Conservation (phyloP, 2,113 vertebrate species). For the Apus apus region DNA sequence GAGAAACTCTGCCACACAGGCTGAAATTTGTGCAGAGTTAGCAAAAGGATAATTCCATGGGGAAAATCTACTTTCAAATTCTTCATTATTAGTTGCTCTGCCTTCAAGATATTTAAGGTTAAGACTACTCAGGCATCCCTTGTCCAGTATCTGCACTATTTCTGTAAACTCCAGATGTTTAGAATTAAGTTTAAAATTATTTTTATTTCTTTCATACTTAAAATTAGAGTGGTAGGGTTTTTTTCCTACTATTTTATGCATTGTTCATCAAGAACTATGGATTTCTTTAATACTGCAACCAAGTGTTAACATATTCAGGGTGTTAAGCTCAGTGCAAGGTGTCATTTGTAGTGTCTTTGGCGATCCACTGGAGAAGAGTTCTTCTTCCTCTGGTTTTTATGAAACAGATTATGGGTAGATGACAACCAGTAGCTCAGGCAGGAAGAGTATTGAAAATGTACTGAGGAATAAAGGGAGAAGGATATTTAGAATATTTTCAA, state of each 20-base stretch:
- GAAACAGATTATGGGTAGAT: not conserved
- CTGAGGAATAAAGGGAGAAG: not conserved
- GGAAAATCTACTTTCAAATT: not conserved
- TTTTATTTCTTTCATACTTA: not conserved
- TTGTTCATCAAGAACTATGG: not conserved
- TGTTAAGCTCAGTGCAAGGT: not conserved
- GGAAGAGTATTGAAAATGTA: not conserved
- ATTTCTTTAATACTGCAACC: not conserved
- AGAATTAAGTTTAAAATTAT: not conserved
- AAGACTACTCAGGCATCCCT: not conserved
- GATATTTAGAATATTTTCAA: not conserved
- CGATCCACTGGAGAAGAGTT: not conserved
- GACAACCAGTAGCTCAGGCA: not conserved
- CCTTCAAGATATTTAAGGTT: not conserved
- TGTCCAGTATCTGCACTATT: not conserved
- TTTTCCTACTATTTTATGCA: not conserved
- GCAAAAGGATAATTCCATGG: not conserved
- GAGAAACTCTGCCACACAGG: not conserved
- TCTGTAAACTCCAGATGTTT: not conserved
- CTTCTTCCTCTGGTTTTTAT: not conserved
- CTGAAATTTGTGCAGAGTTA: not conserved
- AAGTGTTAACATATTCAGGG: not conserved
- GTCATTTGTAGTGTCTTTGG: not conserved
- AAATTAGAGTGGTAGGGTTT: not conserved
- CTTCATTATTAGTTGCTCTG: not conserved